Evolutionary conservation across 2,888 invertebrate species (phyloP).

Genomic region (Merodon equestris): DNA sequence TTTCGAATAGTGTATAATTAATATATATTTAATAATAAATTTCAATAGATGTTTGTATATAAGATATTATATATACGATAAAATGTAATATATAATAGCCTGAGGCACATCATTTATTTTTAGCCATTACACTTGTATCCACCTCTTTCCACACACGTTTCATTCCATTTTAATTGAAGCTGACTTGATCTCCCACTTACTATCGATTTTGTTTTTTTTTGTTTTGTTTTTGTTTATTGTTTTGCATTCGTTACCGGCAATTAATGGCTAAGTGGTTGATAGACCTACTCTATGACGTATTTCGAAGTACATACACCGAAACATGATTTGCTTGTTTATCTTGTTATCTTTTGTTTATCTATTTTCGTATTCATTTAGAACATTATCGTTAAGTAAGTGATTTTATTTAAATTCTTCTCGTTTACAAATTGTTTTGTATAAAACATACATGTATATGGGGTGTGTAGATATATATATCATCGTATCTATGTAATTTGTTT

Average conservation of each 20-base stretch:
- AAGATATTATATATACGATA: conserved; percentile 63
- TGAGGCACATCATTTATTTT: conserved; percentile 63
- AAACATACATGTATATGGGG: conserved; percentile 28
- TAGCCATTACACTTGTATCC: conserved; percentile 34
- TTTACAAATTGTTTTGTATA: conserved; percentile 42
- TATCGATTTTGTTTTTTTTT: conserved; percentile 2
- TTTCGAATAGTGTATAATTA: conserved; percentile 64
- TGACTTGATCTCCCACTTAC: conserved; percentile 1
- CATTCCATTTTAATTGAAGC: conserved; percentile 26
- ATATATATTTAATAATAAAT: conserved; percentile 64
- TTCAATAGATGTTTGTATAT: conserved; percentile 67
- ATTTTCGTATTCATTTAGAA: conserved; percentile 15
- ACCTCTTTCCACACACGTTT: conserved; percentile 3
- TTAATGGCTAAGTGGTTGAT: conserved; percentile 14
- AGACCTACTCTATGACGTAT: conserved; percentile 34
- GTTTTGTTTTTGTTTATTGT: conserved; percentile 6
- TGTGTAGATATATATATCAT: conserved; percentile 13
- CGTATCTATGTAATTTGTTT: neutral
- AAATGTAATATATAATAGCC: conserved; percentile 67
- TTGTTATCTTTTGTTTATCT: neutral
- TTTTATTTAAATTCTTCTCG: conserved; percentile 24
- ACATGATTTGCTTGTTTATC: conserved; percentile 13
- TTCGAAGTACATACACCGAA: conserved; percentile 48
- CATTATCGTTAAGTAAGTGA: conserved; percentile 30
- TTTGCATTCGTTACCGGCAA: conserved; percentile 24